These are phyloP conservation scores for Microplitis mediator DNA, from an alignment of 1,140 invertebrate genomes.

Conservation along the genomic window DNA sequence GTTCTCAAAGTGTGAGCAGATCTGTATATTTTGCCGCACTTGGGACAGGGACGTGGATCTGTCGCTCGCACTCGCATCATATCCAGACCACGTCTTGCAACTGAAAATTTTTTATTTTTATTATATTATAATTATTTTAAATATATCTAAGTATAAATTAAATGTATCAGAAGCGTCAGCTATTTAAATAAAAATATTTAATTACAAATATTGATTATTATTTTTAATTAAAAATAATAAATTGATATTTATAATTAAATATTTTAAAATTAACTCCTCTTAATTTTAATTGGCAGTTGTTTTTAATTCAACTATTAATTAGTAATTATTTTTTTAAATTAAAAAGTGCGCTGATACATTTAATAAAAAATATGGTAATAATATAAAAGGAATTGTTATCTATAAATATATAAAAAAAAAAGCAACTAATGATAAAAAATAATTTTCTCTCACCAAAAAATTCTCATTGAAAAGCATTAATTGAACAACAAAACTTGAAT, in stretches of 20 bases:
- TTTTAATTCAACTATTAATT: too few species aligned
- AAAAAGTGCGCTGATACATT: too few species aligned
- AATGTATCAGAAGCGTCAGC: not conserved
- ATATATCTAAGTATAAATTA: not conserved
- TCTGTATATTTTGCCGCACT: constrained; percentile 91
- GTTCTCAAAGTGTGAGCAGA: constrained; percentile 88
- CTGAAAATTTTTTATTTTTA: constrained; percentile 56
- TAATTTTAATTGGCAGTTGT: too few species aligned
- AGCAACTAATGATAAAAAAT: not conserved
- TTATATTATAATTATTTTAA: not conserved
- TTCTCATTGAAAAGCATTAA: constrained; percentile 12
- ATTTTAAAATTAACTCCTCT: too few species aligned
- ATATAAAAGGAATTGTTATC: too few species aligned
- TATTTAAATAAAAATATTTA: not conserved
- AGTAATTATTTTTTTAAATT: too few species aligned
- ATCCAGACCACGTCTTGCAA: constrained; percentile 77
- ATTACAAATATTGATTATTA: not conserved
- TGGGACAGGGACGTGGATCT: constrained; percentile 88
- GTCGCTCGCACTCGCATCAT: constrained; percentile 86
- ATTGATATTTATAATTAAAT: too few species aligned
- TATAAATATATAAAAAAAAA: too few species aligned
- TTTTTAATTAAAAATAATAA: too few species aligned
- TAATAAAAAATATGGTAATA: too few species aligned
- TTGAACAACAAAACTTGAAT: not conserved
- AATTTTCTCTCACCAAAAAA: too few species aligned